phyloP scores from a whole-genome alignment of 2,797 vertebrate species.

The Setipinna tenuifilis region DNA sequence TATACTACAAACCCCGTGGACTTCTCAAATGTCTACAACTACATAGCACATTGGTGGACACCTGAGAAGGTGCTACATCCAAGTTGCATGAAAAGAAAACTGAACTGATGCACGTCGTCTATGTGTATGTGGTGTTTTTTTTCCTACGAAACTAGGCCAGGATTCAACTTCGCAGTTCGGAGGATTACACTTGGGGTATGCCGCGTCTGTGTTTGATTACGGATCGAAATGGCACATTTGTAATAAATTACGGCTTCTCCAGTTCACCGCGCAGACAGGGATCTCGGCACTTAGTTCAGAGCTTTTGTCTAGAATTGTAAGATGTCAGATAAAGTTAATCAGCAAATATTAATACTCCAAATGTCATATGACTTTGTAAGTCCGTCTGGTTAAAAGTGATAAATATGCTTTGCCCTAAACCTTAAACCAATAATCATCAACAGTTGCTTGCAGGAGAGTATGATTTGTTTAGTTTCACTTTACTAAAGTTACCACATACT shows the following conservation, averaged over 20 bases:
- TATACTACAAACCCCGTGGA: no score
- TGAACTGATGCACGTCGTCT: neutral
- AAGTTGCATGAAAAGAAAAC: neutral
- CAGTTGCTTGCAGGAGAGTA: neutral
- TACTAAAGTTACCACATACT: neutral
- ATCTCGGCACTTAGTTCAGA: neutral
- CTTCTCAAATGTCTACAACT: neutral
- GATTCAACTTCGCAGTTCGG: neutral
- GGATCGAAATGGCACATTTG: slow-evolving; percentile 11
- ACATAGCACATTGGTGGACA: neutral
- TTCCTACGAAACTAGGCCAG: slow-evolving; percentile 6
- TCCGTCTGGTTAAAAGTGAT: neutral
- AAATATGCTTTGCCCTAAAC: neutral
- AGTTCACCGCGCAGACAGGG: neutral
- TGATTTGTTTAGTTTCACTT: neutral
- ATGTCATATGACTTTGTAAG: neutral
- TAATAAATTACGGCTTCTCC: slow-evolving; percentile 4
- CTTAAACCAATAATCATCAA: neutral
- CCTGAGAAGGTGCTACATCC: slow-evolving; percentile 9
- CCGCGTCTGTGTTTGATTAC: neutral
- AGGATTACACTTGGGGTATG: neutral
- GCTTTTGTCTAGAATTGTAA: neutral
- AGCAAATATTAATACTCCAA: neutral
- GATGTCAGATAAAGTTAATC: neutral
- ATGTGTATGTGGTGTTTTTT: neutral